Conservation (phyloP, 2,113 vertebrate species). For the Marmota monax region DNA sequence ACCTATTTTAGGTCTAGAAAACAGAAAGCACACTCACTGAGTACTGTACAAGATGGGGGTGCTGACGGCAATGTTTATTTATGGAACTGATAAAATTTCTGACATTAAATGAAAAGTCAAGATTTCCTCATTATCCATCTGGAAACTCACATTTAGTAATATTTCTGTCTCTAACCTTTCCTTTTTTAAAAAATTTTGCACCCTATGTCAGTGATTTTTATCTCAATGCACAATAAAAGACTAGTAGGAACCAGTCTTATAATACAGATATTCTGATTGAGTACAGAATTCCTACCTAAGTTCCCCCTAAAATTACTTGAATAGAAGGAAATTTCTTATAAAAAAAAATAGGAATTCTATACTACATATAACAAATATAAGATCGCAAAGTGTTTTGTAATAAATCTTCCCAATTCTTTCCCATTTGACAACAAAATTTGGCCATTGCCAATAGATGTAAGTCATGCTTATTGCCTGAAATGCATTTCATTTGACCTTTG, state of each 20-base stretch:
- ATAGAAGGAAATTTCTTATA: neutral
- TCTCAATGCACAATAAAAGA: slow-evolving; percentile 63
- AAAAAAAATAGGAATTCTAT: neutral
- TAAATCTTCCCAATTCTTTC: neutral
- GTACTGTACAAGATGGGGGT: neutral
- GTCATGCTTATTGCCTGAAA: neutral
- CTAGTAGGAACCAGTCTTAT: neutral
- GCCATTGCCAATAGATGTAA: neutral
- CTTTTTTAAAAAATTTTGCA: slow-evolving; percentile 62
- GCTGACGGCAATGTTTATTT: slow-evolving; percentile 59
- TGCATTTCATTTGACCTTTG: neutral
- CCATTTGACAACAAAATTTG: neutral
- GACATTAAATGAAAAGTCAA: slow-evolving; percentile 81
- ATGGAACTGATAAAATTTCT: slow-evolving; percentile 73
- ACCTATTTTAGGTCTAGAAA: slow-evolving; percentile 59
- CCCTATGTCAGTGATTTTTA: slow-evolving; percentile 52
- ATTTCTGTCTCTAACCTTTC: slow-evolving; percentile 72
- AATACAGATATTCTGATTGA: slow-evolving; percentile 22
- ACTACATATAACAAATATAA: slow-evolving; percentile 12
- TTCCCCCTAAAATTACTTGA: slow-evolving; percentile 55
- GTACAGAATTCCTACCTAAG: neutral
- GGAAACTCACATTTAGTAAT: slow-evolving; percentile 73
- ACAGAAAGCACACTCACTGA: slow-evolving; percentile 32
- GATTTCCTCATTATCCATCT: slow-evolving; percentile 76
- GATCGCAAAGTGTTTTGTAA: neutral